phyloP scores from a whole-genome alignment of 2,113 vertebrate genomes.

The Oreotragus oreotragus region DNA sequence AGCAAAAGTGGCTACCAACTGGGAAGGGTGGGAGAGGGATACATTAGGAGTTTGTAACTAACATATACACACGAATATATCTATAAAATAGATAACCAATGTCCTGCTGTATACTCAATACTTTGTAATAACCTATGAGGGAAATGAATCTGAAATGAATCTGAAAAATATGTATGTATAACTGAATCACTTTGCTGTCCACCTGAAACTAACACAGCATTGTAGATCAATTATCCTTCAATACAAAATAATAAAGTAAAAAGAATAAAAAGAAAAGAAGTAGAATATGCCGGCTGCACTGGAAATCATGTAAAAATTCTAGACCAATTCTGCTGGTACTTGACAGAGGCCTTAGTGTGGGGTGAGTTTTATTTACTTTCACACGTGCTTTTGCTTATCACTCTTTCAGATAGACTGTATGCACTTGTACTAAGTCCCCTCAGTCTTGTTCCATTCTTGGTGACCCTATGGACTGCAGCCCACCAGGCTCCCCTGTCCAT shows the following conservation, averaged over 20 bases:
- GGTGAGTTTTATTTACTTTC: background rate
- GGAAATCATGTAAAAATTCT: background rate
- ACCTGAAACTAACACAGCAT: background rate
- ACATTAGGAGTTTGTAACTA: background rate
- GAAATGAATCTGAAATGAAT: background rate
- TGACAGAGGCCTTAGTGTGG: background rate
- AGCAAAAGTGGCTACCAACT: background rate
- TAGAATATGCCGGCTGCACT: background rate
- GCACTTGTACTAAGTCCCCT: background rate
- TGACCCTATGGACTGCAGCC: background rate
- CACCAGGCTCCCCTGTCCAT: background rate
- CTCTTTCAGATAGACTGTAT: rapidly evolving
- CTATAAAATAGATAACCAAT: background rate
- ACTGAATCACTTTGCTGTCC: background rate
- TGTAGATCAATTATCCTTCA: background rate
- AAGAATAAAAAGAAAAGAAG: background rate
- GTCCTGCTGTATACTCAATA: background rate
- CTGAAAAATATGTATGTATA: background rate
- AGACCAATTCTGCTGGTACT: background rate
- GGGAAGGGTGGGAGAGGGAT: background rate
- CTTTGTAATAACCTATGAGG: background rate
- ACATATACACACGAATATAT: background rate
- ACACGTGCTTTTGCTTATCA: background rate
- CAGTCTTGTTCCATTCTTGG: background rate
- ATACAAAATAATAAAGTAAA: background rate